Evolutionary conservation across 2,888 invertebrate species (phyloP).

Genomic region (Melangyna quadrimaculata): DNA sequence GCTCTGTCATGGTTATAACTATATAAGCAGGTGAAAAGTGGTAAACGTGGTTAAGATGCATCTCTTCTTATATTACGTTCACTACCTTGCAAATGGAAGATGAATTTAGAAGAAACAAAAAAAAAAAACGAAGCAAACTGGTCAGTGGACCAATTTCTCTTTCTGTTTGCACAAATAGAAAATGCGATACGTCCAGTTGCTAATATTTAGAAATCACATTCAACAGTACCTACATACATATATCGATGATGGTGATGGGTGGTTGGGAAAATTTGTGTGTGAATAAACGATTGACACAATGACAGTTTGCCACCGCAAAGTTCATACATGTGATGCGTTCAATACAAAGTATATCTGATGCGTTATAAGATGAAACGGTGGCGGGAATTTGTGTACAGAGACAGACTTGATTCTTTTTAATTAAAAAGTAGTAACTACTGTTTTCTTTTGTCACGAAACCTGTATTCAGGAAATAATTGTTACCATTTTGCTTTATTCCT

Average conservation of each 20-base stretch:
- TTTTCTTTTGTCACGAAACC: background rate
- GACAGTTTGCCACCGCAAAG: background rate
- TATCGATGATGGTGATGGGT: slow-evolving; percentile 36
- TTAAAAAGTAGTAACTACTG: background rate
- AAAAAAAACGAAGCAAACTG: too few relatives aligned
- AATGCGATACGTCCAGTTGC: slow-evolving; percentile 32
- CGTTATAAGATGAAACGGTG: background rate
- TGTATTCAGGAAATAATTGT: background rate
- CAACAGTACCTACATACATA: slow-evolving; percentile 6
- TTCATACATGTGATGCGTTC: too few relatives aligned
- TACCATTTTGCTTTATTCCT: background rate
- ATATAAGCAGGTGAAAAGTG: slow-evolving; percentile 24
- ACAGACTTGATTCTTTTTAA: background rate
- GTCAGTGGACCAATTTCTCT: slow-evolving; percentile 70
- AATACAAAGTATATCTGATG: too few relatives aligned
- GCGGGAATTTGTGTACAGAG: background rate
- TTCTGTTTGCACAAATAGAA: slow-evolving; percentile 68
- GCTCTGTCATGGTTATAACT: background rate
- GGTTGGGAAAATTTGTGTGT: slow-evolving; percentile 16
- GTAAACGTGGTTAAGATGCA: slow-evolving; percentile 22
- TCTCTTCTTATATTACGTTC: slow-evolving; percentile 46
- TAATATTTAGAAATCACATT: slow-evolving; percentile 60
- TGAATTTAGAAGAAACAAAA: background rate
- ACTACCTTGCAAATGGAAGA: slow-evolving; percentile 22
- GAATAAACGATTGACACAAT: slow-evolving; percentile 23